Conservation (phyloP, 2,888 invertebrate genomes). For the Cheiracanthium punctorium region DNA sequence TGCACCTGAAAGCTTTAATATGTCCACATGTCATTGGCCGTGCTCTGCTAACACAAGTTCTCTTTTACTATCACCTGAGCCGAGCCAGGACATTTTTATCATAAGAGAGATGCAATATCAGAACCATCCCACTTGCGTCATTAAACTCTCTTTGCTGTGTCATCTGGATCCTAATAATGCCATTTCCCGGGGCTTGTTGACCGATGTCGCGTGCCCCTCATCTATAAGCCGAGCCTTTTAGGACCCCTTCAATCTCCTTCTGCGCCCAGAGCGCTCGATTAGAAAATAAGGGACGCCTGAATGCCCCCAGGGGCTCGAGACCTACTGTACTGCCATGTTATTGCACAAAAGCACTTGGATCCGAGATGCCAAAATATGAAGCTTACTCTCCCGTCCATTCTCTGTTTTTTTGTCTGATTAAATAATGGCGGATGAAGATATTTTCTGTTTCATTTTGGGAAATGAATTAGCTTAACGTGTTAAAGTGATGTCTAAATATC, state of each 20-base stretch:
- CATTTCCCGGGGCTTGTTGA: slow-evolving; percentile 64
- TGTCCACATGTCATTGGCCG: neutral
- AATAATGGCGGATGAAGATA: too few relatives aligned
- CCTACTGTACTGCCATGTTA: neutral
- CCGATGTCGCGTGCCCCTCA: slow-evolving; percentile 47
- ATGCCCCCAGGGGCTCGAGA: neutral
- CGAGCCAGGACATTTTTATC: neutral
- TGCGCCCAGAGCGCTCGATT: slow-evolving; percentile 12
- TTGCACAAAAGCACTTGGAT: too few relatives aligned
- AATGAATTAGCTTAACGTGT: too few relatives aligned
- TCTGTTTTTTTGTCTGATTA: too few relatives aligned
- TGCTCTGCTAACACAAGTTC: neutral
- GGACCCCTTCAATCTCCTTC: slow-evolving; percentile 26
- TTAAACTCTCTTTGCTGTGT: slow-evolving; percentile 37
- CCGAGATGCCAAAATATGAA: too few relatives aligned
- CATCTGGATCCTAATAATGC: slow-evolving; percentile 62
- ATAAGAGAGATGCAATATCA: neutral
- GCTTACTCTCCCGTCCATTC: too few relatives aligned
- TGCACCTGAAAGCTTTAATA: neutral
- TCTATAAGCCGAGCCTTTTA: slow-evolving; percentile 46
- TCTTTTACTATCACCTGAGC: neutral
- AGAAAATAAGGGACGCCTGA: slow-evolving; percentile 8
- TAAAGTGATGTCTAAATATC: too few relatives aligned
- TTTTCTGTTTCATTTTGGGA: too few relatives aligned
- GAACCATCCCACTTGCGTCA: slow-evolving; percentile 37